These are phyloP conservation scores for Cynodonichthys magdalenae DNA, from an alignment of 2,797 vertebrate species.

Conservation along the genomic window DNA sequence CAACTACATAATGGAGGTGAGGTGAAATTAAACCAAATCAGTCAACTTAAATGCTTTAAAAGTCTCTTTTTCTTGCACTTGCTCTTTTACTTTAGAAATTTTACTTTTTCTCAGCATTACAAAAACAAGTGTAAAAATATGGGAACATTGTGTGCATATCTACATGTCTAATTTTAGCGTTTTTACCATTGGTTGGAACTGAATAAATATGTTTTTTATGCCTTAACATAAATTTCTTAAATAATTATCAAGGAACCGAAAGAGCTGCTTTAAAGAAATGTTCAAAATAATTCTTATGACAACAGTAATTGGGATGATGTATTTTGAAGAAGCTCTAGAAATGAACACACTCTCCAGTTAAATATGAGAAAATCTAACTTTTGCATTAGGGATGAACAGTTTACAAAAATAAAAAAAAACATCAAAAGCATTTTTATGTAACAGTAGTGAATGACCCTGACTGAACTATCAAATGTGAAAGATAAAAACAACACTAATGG, in stretches of 20 bases:
- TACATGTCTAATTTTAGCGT: not conserved
- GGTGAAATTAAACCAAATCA: conserved; percentile 65
- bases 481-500: no score
- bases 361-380: no score
- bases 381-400: no score
- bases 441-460: no score
- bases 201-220: not conserved
- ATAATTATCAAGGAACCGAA: not conserved
- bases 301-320: no score
- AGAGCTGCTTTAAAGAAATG: not conserved
- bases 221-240: not conserved
- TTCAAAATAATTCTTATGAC: no score
- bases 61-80: not conserved
- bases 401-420: no score
- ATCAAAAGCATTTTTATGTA: no score
- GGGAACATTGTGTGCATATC: not conserved
- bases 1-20: conserved; percentile 54
- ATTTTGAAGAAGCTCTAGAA: not conserved
- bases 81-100: conserved; percentile 24
- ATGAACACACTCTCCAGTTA: no score
- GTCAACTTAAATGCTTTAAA: conserved; percentile 49
- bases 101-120: conserved; percentile 3
- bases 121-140: not conserved
- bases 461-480: no score
- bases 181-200: not conserved